phyloP scores from a whole-genome alignment of 2,113 vertebrate genomes.

The Esox niger region DNA sequence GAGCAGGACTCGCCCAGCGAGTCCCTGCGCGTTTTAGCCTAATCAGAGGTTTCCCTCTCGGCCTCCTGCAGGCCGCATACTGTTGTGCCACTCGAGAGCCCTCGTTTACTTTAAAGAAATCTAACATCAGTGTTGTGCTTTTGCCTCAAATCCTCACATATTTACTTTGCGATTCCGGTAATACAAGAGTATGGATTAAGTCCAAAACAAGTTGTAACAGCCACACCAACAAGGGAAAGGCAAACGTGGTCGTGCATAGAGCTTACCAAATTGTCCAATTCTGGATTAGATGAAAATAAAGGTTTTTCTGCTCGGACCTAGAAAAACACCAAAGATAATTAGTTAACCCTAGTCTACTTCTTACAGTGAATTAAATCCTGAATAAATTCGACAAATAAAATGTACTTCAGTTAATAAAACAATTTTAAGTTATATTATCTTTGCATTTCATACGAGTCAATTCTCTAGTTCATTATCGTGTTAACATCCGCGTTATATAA shows the following conservation, averaged over 20 bases:
- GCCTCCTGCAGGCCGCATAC: conserved; percentile 60
- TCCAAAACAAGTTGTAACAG: conserved; percentile 10
- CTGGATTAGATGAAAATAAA: conserved; percentile 98
- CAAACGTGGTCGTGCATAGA: conserved; percentile 21
- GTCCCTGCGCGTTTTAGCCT: conserved; percentile 58
- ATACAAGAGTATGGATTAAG: conserved; percentile 32
- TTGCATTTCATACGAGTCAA: background rate
- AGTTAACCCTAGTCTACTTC: background rate
- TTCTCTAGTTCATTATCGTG: background rate
- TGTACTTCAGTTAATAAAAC: background rate
- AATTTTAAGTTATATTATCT: background rate
- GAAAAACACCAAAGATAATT: conserved; percentile 52
- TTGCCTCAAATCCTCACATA: conserved; percentile 52
- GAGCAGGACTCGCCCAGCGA: conserved; percentile 44
- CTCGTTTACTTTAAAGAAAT: conserved; percentile 49
- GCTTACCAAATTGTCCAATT: conserved; percentile 99
- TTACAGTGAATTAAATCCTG: background rate
- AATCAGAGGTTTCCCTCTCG: conserved; percentile 70
- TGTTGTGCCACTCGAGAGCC: conserved; percentile 57
- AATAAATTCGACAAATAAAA: background rate
- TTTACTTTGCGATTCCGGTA: conserved; percentile 51
- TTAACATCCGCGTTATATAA: background rate
- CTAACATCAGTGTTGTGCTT: conserved; percentile 43
- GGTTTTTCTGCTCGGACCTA: conserved; percentile 98
- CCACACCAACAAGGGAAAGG: conserved; percentile 22